These are phyloP conservation scores for Archocentrus centrarchus DNA, from an alignment of 2,113 vertebrate species.

Conservation along the genomic window DNA sequence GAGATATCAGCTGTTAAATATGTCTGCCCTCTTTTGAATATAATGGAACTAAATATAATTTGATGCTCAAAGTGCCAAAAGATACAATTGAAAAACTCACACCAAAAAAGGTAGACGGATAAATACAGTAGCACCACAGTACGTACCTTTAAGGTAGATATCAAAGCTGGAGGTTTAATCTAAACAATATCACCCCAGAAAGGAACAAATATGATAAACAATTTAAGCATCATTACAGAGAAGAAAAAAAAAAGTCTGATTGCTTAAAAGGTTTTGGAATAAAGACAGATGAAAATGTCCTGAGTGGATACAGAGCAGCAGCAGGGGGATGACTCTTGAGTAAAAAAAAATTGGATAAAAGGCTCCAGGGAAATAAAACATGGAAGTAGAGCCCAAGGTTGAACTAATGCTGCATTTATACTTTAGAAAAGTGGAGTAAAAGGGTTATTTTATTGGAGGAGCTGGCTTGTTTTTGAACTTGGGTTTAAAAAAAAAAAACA, in stretches of 20 bases:
- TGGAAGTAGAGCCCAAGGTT: neutral
- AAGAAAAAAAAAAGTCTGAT: neutral
- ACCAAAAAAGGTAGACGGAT: neutral
- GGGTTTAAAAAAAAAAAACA: neutral
- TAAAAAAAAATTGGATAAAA: constrained; percentile 5
- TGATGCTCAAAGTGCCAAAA: no score
- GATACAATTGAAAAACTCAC: neutral
- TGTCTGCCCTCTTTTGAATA: neutral
- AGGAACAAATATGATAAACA: constrained; percentile 1
- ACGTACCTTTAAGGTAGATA: neutral
- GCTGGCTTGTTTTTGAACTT: neutral
- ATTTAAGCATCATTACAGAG: neutral
- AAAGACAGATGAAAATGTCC: neutral
- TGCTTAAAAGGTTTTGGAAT: constrained; percentile 21
- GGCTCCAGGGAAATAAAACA: neutral
- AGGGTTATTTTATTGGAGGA: neutral
- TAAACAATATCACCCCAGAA: neutral
- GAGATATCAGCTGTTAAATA: neutral
- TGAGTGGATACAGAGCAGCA: neutral
- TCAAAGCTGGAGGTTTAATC: neutral
- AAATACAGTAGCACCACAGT: neutral
- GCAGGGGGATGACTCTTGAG: neutral
- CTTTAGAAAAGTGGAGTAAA: neutral
- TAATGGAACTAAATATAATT: no score
- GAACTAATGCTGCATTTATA: neutral